Evolutionary conservation across 1,140 invertebrate species (phyloP), one percentile per base, ranked within the genome.

Genomic region (Zaprionus africanus): DNA sequence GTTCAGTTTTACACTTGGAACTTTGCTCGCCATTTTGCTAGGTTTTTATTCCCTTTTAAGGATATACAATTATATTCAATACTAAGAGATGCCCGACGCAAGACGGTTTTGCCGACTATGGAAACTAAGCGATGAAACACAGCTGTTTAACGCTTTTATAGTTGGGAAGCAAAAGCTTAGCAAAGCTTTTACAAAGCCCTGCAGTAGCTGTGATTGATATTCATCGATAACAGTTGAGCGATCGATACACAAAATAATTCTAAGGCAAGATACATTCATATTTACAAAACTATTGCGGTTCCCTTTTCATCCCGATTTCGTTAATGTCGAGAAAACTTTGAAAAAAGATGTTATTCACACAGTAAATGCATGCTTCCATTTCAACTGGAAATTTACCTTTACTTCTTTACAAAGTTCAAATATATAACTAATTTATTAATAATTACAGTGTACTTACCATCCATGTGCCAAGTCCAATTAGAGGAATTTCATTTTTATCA

Each of bases 1-100:
- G 83, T 95, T 95, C 1, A 97, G 92, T 60, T 93, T 94, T 5
- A 96, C 81, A 5, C 84, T 93, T 9, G 95, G 95, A 60, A 94
- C 93, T 62, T 70, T 82, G 60, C 60, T 54, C 28, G 79, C 66
- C 85, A 90, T 90, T 68, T 65, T 74, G 12, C 17, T n/a, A 1
- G 11, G 31, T 46, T 28, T 1, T 26, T 66, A 56, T 56, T 34
- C 43, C 34, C 7, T 74, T 41, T 6, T 13, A 26, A 69, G 74
- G 60, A 83, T 73, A 53, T 36, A 51, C 1, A 63, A 66, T 36
- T 60, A 49, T 22, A 49, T 43, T n/a, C 11, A 57, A 24, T 11
- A 57, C 13, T 43, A 22, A 4, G 9, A n/a, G 26, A n/a, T 34
- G 11, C 26, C 13, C 17, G 26, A 57, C 17, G 28, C 28, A 46